A percentile compares a stretch with the other conserved stretches of the same genome.
Conservation (phyloP, 2,113 vertebrate species). For the Passer domesticus region DNA sequence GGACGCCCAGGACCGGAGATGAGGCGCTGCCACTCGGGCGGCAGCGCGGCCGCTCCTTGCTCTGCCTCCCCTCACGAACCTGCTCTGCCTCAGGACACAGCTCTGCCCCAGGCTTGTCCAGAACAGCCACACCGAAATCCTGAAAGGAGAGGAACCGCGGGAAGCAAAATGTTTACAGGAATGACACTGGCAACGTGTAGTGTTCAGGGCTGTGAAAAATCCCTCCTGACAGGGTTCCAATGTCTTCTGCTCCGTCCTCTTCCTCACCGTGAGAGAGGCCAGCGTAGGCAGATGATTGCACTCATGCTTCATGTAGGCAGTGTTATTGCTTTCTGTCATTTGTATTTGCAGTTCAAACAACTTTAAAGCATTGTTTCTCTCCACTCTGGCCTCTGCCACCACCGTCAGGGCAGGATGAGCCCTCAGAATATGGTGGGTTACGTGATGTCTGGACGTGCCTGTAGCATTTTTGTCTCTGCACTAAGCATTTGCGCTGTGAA, state of each 20-base stretch:
- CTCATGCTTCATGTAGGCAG: not conserved
- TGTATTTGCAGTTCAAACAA: not conserved
- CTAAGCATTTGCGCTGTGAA: not conserved
- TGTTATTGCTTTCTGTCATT: not conserved
- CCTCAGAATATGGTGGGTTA: not conserved
- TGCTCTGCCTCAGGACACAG: not conserved
- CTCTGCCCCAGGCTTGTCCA: not conserved
- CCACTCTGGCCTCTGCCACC: not conserved
- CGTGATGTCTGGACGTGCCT: accelerated
- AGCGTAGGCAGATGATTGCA: not conserved
- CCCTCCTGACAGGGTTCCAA: not conserved
- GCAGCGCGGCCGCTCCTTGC: not conserved
- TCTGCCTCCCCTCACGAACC: not conserved
- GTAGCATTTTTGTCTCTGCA: not conserved
- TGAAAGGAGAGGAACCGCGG: not conserved
- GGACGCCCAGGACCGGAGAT: constrained; percentile 67
- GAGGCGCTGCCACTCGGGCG: not conserved
- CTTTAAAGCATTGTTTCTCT: not conserved
- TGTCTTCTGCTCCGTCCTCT: not conserved
- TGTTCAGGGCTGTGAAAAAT: not conserved
- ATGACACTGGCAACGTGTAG: not conserved
- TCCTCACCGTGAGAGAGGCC: not conserved
- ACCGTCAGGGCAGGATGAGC: not conserved
- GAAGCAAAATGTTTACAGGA: not conserved
- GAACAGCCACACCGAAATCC: not conserved